Conservation (phyloP, 2,113 vertebrate species). For the Gobiocypris rarus region DNA sequence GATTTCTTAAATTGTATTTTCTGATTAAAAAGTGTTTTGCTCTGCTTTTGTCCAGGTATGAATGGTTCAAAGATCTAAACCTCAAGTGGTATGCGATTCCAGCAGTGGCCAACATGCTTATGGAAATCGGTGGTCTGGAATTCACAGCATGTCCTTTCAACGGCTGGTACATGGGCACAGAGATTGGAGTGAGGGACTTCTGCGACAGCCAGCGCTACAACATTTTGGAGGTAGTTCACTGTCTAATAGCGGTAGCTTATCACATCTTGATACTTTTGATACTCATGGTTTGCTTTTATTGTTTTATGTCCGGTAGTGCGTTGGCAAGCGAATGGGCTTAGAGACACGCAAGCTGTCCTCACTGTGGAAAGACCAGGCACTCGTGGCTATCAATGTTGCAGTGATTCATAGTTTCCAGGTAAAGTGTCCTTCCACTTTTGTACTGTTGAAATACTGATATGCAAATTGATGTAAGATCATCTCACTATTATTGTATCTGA, state of each 20-base stretch:
- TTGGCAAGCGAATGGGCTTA: constrained; percentile 84
- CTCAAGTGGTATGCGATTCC: constrained; percentile 84
- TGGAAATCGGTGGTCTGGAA: constrained; percentile 85
- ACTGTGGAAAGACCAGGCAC: constrained; percentile 84
- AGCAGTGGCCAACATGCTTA: constrained; percentile 84
- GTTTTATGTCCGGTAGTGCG: constrained; percentile 68
- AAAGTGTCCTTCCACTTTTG: not conserved
- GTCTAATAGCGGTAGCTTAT: not conserved
- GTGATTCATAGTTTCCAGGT: constrained; percentile 89
- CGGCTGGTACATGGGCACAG: constrained; percentile 89
- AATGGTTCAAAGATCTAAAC: constrained; percentile 82
- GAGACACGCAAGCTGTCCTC: constrained; percentile 83
- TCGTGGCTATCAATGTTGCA: constrained; percentile 83
- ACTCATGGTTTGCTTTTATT: not conserved
- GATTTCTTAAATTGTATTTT: not conserved
- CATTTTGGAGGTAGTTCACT: constrained; percentile 77
- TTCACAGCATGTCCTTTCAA: constrained; percentile 86
- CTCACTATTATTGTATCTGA: not conserved
- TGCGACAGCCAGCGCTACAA: constrained; percentile 85
- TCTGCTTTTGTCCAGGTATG: constrained; percentile 67
- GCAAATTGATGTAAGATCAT: not conserved
- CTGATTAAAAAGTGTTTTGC: not conserved
- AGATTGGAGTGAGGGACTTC: constrained; percentile 87
- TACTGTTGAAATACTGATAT: not conserved
- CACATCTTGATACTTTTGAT: not conserved